These are phyloP conservation scores for Alosa alosa DNA, from an alignment of 2,113 vertebrate species.

Conservation along the genomic window DNA sequence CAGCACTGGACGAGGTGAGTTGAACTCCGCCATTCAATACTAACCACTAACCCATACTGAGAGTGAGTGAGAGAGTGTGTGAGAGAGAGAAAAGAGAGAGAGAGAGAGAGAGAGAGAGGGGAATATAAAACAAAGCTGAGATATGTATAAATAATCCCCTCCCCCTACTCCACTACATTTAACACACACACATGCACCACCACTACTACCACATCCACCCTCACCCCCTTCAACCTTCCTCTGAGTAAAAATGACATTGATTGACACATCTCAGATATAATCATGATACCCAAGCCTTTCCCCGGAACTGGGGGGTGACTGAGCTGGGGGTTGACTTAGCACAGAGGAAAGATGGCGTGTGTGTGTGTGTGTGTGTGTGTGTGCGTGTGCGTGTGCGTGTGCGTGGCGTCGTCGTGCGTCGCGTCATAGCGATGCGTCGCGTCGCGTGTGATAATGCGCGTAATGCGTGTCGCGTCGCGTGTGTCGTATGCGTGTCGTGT, in stretches of 20 bases:
- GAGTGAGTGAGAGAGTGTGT: no score
- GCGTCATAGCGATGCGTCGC: no score
- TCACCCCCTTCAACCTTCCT: constrained; percentile 23
- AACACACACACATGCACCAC: neutral
- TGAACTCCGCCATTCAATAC: constrained; percentile 5
- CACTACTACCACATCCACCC: neutral
- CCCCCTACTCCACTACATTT: no score
- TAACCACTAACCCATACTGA: neutral
- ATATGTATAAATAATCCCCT: neutral
- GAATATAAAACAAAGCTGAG: neutral
- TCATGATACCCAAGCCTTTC: constrained; percentile 5
- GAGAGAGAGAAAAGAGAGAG: no score
- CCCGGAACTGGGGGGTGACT: neutral
- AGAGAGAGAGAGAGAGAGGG: no score
- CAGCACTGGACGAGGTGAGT: constrained; percentile 96
- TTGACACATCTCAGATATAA: constrained; percentile 50
- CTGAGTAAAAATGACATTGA: constrained; percentile 49
- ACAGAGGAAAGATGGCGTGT: neutral
- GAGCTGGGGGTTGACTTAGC: neutral
- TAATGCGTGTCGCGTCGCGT: no score
- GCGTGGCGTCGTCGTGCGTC: no score
- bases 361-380: no score
- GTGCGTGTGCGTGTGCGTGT: neutral
- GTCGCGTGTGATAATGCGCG: no score
- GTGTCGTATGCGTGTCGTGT: no score